Conservation (phyloP, 2,797 vertebrate species). For the Ceryle rudis region DNA sequence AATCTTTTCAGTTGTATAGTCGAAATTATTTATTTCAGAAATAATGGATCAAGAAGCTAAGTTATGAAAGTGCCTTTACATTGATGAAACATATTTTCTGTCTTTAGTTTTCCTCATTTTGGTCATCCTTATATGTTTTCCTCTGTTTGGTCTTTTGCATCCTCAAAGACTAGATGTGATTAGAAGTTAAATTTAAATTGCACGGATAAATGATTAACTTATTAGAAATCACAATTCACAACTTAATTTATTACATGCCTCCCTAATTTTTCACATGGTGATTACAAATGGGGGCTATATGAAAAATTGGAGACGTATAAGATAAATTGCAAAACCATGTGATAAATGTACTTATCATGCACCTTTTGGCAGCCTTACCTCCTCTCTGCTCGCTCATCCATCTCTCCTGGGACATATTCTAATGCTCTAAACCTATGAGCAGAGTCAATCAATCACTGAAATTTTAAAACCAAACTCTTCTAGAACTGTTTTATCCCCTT, state of each 20-base stretch:
- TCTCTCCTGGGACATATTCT: constrained; percentile 43
- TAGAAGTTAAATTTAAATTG: constrained; percentile 50
- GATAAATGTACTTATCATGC: constrained; percentile 64
- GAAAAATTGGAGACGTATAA: constrained; percentile 19
- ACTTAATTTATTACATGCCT: constrained; percentile 58
- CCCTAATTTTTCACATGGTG: constrained; percentile 59
- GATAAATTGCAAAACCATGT: constrained; percentile 53
- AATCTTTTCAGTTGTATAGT: neutral
- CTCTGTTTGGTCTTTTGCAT: neutral
- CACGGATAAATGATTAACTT: constrained; percentile 54
- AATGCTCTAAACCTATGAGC: constrained; percentile 8
- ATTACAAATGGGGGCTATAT: constrained; percentile 7
- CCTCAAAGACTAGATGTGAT: constrained; percentile 13
- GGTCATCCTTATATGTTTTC: neutral
- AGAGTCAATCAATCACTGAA: constrained; percentile 39
- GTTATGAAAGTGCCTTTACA: neutral
- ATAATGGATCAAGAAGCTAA: neutral
- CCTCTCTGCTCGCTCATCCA: constrained; percentile 47
- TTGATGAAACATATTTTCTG: neutral
- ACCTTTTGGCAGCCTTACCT: constrained; percentile 63
- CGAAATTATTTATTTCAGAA: neutral
- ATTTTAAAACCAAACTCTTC: constrained; percentile 29
- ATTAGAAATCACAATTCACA: constrained; percentile 67
- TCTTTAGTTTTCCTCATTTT: neutral
- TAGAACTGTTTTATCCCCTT: neutral